phyloP scores from a whole-genome alignment of 1,140 invertebrate genomes.

The Apolygus lucorum region DNA sequence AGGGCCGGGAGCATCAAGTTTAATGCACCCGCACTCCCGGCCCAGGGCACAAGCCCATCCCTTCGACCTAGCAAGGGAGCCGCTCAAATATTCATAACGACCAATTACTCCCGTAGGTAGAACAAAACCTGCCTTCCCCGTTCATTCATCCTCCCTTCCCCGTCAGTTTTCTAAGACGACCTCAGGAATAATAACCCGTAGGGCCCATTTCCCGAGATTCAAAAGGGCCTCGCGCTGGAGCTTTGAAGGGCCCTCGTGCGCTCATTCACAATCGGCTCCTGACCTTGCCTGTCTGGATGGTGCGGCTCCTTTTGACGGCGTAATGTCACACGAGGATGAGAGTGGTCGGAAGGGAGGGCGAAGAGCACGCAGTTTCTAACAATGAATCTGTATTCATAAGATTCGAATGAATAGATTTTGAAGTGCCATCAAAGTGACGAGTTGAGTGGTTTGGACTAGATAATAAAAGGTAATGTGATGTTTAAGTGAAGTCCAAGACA shows the following conservation, averaged over 20 bases:
- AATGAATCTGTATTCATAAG: no score
- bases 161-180: neutral
- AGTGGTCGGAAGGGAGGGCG: no score
- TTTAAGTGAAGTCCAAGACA: no score
- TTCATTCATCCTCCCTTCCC: constrained; percentile 4
- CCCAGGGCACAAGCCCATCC: neutral
- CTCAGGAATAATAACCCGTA: neutral
- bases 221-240: neutral
- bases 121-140: neutral
- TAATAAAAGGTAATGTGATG: no score
- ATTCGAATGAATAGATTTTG: no score
- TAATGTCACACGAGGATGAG: no score
- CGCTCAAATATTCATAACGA: constrained; percentile 14
- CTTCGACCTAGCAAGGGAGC: neutral
- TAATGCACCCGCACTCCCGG: neutral
- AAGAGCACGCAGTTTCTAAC: no score
- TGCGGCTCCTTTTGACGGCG: no score
- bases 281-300: no score
- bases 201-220: neutral
- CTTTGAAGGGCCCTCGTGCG: neutral
- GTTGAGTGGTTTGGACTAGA: no score
- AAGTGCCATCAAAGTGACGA: no score
- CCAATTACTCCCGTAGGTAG: constrained; percentile 15
- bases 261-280: neutral
- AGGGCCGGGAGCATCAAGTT: neutral